These are phyloP conservation scores for Scolopax bukidnonensis DNA, from an alignment of 2,797 vertebrate genomes.

Conservation along the genomic window DNA sequence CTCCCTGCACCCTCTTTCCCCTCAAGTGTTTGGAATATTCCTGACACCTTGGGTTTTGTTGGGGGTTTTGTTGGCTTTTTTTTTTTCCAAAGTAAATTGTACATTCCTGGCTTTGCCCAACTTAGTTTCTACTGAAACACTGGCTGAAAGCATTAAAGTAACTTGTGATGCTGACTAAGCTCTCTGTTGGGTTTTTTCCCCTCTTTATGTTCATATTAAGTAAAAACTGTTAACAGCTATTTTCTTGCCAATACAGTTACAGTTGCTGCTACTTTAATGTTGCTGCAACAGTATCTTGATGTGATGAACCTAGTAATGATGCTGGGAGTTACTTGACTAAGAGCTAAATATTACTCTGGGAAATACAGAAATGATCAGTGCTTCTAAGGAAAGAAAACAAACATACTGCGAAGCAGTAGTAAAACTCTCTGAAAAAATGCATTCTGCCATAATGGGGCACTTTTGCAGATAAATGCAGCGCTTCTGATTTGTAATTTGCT, in stretches of 20 bases:
- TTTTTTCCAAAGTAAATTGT: background rate
- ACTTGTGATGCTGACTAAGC: background rate
- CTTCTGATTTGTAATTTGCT: background rate
- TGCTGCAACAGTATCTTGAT: background rate
- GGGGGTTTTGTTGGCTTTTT: background rate
- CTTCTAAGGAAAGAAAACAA: slow-evolving; percentile 2
- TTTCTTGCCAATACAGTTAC: background rate
- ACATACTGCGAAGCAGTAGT: background rate
- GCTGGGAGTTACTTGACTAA: background rate
- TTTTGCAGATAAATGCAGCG: background rate
- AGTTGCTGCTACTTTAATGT: background rate
- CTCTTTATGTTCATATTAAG: background rate
- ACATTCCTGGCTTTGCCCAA: background rate
- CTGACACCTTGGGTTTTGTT: background rate
- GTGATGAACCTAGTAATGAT: background rate
- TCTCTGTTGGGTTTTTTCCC: background rate
- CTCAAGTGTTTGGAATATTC: background rate
- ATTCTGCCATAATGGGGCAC: background rate
- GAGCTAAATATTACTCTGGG: background rate
- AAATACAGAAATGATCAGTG: background rate
- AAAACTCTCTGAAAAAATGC: background rate
- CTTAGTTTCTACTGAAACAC: background rate
- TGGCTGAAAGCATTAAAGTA: background rate
- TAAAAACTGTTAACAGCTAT: background rate
- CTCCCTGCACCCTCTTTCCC: background rate